Evolutionary conservation across 2,113 vertebrate genomes (phyloP).

Genomic region (Aphyosemion australe): DNA sequence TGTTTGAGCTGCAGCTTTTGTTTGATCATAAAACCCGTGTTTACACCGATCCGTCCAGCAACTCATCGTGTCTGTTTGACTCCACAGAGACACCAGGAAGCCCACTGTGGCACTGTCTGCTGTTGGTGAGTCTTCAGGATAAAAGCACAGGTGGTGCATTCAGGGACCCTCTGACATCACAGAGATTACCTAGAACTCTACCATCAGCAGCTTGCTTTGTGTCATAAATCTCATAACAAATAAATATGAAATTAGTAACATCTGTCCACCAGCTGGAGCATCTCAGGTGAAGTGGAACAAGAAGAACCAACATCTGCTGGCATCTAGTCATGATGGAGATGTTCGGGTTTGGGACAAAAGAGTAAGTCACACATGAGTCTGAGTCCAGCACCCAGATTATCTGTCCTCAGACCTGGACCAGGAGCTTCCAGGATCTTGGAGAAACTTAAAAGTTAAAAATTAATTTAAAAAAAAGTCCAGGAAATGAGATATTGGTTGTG

Average conservation of each 20-base stretch:
- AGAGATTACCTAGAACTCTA: neutral
- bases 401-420: too few species aligned
- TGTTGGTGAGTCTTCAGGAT: conserved; percentile 84
- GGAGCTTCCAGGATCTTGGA: too few species aligned
- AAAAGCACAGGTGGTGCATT: neutral
- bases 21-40: too few species aligned
- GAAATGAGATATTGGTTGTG: too few species aligned
- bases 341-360: conserved; percentile 97
- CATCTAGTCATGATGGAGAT: conserved; percentile 96
- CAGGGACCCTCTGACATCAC: neutral
- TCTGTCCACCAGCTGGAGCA: conserved; percentile 86
- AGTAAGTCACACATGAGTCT: conserved; percentile 73
- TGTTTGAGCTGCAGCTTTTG: too few species aligned
- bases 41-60: too few species aligned
- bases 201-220: neutral
- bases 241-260: too few species aligned
- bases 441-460: too few species aligned
- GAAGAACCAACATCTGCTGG: conserved; percentile 88
- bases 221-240: too few species aligned
- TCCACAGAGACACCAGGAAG: conserved; percentile 92
- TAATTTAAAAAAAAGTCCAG: too few species aligned
- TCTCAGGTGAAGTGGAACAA: conserved; percentile 99
- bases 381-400: too few species aligned
- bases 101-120: conserved; percentile 90
- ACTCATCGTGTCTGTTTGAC: neutral